Base-by-base conservation (phyloP, 2,797 vertebrate species). In the Sebastes iracundus region DNA sequence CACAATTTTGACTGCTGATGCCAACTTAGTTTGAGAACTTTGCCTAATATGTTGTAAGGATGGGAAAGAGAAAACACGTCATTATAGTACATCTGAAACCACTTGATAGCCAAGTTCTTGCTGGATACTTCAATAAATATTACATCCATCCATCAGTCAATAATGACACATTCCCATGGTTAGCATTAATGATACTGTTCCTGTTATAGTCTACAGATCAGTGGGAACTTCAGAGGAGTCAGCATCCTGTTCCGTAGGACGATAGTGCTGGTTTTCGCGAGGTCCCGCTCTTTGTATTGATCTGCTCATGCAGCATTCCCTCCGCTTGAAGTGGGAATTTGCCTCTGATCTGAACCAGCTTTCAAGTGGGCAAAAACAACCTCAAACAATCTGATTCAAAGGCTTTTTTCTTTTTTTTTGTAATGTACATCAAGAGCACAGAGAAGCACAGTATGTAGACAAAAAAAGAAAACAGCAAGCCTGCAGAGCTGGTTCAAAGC, bases 311-410 rank as follows among this genome's bases (percentile, higher is more conserved):
- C 74, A 87, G 84, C 78, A 69, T 80, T 91, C 82, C 75, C 78
- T 69, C 80, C 7, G 22, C 77, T 86, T 80, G 10, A 53, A 85
- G 72, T 76, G 64, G 69, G 80, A 85, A 78, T 71, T 72, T 30
- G 79, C 59, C 73, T 91, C 77, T 91, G 88, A 89, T 91, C 81
- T 83, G 75, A 88, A 67, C 23, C 56, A 74, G 75, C 83, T 90
- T 91, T 88, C 75, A 87, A 87, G 77, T 71, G 68, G 61, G 82
- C 65, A 81, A 73, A 88, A 89, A 86, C 84, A 84, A 79, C 86
- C 89, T 86, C 79, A 83, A 77, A 87, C 75, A 81, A 83, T 86
- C 60, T 68, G 64, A 82, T 70, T 91, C 84, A 66, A 85, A 90
- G 60, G 35, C 38, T 28, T 30, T 74, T 33, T 30, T 20, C 14